Evolutionary conservation across 2,113 vertebrate genomes (phyloP), one percentile per base, ranked within the genome.

Genomic region (Raja brachyura): DNA sequence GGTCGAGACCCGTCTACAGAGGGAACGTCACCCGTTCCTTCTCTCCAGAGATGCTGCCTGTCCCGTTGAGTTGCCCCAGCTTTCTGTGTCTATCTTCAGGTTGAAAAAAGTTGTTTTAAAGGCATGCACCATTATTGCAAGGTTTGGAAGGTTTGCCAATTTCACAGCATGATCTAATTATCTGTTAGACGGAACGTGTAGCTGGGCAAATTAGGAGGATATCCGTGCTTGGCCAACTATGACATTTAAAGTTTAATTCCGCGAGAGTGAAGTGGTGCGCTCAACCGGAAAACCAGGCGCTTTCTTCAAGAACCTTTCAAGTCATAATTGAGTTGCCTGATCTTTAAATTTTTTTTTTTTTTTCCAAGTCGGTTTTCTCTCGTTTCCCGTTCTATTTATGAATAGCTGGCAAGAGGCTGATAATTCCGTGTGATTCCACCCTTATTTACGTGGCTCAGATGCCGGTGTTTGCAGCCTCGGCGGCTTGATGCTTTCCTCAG

Each of bases 181-280:
- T 70, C 20, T 70, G 33, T 39, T 73, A 70, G 18, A 92, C 88
- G 73, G 88, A 92, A 92, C 48, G 33, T 92, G 88, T 73, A 73
- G 66, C 66, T 13, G 66, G 73, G 66, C 31, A 92, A 92, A 92
- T 92, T 73, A 48, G 88, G 63, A 92, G 66, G 66, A 68, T 48
- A 48, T 92, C 31, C 48, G 66, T 92, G 48, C 0, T 92, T 39
- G 68, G 66, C 88, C 68, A 33, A 70, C 18, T 92, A 25, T 39
- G 66, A 33, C 10, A 48, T 70, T 92, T 92, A 92, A 73, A 92
- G 31, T 73, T 3, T 70, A 70, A 48, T 73, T 48, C 2, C 88
- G 25, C 25, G 0, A 33, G 13, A n/a, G n/a, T 92, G 66, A 73
- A 73, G 31, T 85, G 54, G 54, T 85, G 48, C 56, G 56, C 81